Base-by-base conservation (phyloP, 2,797 vertebrate species). In the Sternotherus odoratus region DNA sequence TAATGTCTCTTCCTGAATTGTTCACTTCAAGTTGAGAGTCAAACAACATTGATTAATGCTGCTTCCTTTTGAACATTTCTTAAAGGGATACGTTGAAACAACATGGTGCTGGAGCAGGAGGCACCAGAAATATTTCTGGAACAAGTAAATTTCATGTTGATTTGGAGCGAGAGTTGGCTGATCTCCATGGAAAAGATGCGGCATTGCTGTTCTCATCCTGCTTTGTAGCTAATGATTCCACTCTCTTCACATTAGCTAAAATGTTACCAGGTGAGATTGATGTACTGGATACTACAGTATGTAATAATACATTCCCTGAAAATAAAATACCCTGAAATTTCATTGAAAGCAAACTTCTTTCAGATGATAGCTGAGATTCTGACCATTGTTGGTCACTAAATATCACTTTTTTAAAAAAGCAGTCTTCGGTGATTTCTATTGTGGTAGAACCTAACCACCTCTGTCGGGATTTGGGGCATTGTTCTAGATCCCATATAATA, bases 111-210 rank as follows among this genome's bases (percentile, higher is more conserved):
- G 99, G 99, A 54, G 99, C 99, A 5, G 99, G 99, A 69, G 99
- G 99, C 8, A 99, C 99, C 12, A 98, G 99, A 88, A 99, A 99
- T 97, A 99, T 99, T 95, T 99, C 99, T 0, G 99, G 99, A 89
- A 99, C 99, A 9, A 99, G 99, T 96, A 99, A 99, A 97, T 99
- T 99, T 95, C 99, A 99, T 0, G 99, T 99, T 12, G 99, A 99
- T 43, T 98, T 99, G 94, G 99, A 99, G 92, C 98, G 98, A 24
- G 99, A 99, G 88, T 97, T 99, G 83, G 99, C 99, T 2, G 99
- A 99, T 95, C 99, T 99, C 50, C 99, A 99, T 23, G 98, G 98
- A 69, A 99, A 99, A 92, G 99, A 99, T 11, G 99, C 99, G 0
- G 99, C 99, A 0, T 97, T 99, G 79, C 94, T 99, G 63, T 99